These are phyloP conservation scores for Melanostigma gelatinosum DNA, from an alignment of 2,113 vertebrate species.

Conservation along the genomic window DNA sequence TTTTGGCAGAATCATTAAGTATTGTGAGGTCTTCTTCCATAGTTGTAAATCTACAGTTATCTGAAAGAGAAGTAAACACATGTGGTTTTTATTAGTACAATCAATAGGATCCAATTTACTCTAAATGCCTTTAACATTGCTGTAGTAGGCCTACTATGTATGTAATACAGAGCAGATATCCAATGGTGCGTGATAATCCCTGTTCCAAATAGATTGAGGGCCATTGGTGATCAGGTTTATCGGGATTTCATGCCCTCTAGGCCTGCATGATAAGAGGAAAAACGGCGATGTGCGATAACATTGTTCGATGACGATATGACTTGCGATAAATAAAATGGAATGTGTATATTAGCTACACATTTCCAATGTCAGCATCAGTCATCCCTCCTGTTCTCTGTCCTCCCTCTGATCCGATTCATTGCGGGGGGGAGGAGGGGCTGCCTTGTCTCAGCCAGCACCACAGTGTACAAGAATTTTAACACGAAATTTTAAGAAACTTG, in stretches of 20 bases:
- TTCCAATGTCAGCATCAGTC: not conserved
- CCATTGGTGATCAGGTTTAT: not conserved
- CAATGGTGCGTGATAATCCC: not conserved
- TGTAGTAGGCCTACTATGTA: not conserved
- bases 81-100: constrained; percentile 9
- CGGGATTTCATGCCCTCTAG: not conserved
- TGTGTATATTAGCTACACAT: not conserved
- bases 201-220: not conserved
- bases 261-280: not conserved
- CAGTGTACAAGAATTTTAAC: too few species aligned
- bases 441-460: not conserved
- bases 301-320: not conserved
- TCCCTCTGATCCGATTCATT: too few species aligned
- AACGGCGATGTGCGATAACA: not conserved
- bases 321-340: not conserved
- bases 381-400: not conserved
- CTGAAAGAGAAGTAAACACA: constrained; percentile 62
- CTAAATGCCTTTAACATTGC: not conserved
- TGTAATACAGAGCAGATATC: not conserved
- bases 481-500: too few species aligned
- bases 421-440: not conserved
- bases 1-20: constrained; percentile 72
- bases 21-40: constrained; percentile 80
- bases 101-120: not conserved
- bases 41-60: constrained; percentile 51